Conservation (phyloP, 1,140 invertebrate genomes). For the Chymomyza costata region DNA sequence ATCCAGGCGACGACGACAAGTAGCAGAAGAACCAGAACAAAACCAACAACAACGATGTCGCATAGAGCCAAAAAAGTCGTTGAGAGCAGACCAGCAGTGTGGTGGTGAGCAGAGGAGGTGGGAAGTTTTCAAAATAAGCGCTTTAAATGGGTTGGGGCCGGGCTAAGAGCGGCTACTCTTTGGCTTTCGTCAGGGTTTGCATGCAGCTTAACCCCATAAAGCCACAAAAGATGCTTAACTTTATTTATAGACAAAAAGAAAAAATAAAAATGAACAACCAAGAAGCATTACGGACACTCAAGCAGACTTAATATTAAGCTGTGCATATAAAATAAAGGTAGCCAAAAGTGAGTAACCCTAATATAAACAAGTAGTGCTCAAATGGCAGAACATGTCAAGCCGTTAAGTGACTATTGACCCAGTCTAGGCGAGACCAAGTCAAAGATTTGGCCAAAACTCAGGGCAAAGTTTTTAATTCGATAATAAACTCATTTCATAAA, state of each 20-base stretch:
- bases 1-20: conserved; percentile 25
- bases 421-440: no score
- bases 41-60: conserved; percentile 1
- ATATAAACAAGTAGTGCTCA: no score
- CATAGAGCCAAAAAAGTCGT: conserved; percentile 12
- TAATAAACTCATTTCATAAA: no score
- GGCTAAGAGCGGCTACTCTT: conserved; percentile 24
- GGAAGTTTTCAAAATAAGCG: conserved; percentile 46
- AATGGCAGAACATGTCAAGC: background rate
- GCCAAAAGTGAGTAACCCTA: background rate
- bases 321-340: no score
- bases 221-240: conserved; percentile 53
- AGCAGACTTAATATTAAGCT: no score
- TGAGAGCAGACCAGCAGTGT: conserved; percentile 3
- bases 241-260: conserved; percentile 59
- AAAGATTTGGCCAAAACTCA: no score
- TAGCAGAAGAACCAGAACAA: conserved; percentile 5
- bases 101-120: no score
- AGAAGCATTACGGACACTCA: no score
- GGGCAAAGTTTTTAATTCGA: no score
- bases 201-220: conserved; percentile 56
- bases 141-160: conserved; percentile 40
- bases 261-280: no score
- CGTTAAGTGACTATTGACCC: conserved; percentile 1
- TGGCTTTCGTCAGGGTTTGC: conserved; percentile 46